Base-by-base conservation (phyloP, 2,797 vertebrate genomes). In the Coreius guichenoti region DNA sequence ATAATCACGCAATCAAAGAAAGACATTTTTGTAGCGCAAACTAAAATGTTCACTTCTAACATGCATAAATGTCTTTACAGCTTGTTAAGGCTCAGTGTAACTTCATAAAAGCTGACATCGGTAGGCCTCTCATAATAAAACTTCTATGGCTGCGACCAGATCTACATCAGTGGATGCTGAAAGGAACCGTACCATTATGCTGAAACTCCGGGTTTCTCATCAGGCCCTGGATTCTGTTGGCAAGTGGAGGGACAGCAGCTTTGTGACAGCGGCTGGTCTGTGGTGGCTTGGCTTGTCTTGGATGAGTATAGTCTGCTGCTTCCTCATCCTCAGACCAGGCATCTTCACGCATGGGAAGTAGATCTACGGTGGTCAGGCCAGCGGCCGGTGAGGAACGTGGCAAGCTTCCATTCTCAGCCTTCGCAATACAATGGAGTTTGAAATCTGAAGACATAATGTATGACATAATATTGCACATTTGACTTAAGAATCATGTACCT, bases 141-240 rank as follows among this genome's bases (percentile, higher is more conserved):
- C 23, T n/a, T 23, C 49, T 16, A 81, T 81, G 31, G 19, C 29
- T 16, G 51, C 69, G 58, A 73, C n/a, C 6, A 73, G 54, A 33
- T 74, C 79, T 81, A n/a, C 26, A n/a, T 26, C 8, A 26, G 47
- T 69, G n/a, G 47, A 36, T 58, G 63, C 65, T 54, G 54, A 84
- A 69, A 75, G 17, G 39, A 58, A 36, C 5, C 80, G 16, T 87
- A 93, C 96, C 94, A 73, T 96, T 97, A 89, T 97, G 96, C 88
- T 97, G 96, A 92, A 97, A 97, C 88, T 97, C 96, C 31, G 96
- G 94, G 91, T 96, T 90, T 86, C 94, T 94, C 23, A 97, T 93
- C 29, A 89, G 92, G 23, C 96, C 96, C 61, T 95, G 95, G 92
- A 97, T 97, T 72, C 94, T 93, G 87, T 92, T 89, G 73, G 91